Conservation (phyloP, 2,888 invertebrate genomes). For the Lepidocyrtinus sp. region DNA sequence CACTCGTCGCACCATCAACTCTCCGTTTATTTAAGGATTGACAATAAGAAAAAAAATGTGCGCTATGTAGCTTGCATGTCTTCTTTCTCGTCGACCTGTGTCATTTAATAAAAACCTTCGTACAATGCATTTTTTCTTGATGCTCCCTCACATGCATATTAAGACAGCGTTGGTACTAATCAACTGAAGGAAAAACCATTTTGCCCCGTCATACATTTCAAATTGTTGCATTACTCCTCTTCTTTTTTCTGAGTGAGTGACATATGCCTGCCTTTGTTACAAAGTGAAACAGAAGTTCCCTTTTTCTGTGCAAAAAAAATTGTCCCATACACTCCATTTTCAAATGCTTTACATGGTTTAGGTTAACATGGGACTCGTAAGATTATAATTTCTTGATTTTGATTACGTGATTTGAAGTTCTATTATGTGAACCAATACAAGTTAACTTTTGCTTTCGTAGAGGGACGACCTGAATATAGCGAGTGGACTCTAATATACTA, state of each 20-base stretch:
- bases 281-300: neutral
- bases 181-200: neutral
- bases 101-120: slow-evolving; percentile 2
- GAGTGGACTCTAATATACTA: neutral
- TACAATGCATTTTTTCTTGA: neutral
- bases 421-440: slow-evolving; percentile 8
- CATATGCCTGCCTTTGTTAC: too few species aligned
- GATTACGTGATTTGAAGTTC: neutral
- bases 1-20: neutral
- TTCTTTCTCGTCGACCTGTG: neutral
- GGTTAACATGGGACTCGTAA: too few species aligned
- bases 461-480: neutral
- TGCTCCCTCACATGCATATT: neutral
- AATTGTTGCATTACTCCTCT: too few species aligned
- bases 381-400: neutral
- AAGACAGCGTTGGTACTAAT: neutral
- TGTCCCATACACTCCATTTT: neutral
- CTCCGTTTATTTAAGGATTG: neutral
- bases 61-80: slow-evolving; percentile 4
- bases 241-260: too few species aligned
- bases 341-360: neutral
- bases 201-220: too few species aligned
- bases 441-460: neutral
- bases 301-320: slow-evolving; percentile 1
- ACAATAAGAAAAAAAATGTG: neutral